Conservation (phyloP, 2,113 vertebrate species). For the Cichladusa arquata region DNA sequence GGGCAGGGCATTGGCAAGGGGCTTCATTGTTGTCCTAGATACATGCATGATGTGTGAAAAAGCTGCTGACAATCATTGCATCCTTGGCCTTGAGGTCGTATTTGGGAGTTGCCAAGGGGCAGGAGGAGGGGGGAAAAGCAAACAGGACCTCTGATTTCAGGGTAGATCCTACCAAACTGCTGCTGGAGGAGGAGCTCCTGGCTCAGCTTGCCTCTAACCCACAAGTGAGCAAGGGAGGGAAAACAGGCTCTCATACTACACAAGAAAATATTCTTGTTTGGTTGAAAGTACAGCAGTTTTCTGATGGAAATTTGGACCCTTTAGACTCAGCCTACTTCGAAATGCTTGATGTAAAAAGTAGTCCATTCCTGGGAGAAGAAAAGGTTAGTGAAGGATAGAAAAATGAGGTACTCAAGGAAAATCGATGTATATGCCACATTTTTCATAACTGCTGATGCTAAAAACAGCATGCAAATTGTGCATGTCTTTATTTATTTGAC, state of each 20-base stretch:
- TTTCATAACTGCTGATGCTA: conserved; percentile 37
- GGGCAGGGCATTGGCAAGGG: background rate
- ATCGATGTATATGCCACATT: background rate
- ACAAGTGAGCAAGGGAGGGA: background rate
- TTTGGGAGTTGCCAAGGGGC: background rate
- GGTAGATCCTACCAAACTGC: background rate
- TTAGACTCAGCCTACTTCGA: background rate
- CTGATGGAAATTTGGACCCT: rapidly evolving
- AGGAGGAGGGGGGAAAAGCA: background rate
- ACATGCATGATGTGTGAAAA: rapidly evolving
- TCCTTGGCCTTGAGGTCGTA: background rate
- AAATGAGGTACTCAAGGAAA: background rate
- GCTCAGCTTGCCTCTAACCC: background rate
- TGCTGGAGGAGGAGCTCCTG: background rate
- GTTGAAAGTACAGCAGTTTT: background rate
- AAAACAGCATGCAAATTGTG: conserved; percentile 22
- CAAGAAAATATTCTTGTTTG: background rate
- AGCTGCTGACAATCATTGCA: rapidly evolving
- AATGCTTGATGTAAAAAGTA: background rate
- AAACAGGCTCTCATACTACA: background rate
- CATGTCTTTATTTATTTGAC: conserved; percentile 18
- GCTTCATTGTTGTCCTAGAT: background rate
- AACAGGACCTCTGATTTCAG: background rate
- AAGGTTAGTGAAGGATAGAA: conserved; percentile 23
- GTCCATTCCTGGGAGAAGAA: background rate